phyloP scores from a whole-genome alignment of 2,113 vertebrate genomes.

The Rhombomys opimus region DNA sequence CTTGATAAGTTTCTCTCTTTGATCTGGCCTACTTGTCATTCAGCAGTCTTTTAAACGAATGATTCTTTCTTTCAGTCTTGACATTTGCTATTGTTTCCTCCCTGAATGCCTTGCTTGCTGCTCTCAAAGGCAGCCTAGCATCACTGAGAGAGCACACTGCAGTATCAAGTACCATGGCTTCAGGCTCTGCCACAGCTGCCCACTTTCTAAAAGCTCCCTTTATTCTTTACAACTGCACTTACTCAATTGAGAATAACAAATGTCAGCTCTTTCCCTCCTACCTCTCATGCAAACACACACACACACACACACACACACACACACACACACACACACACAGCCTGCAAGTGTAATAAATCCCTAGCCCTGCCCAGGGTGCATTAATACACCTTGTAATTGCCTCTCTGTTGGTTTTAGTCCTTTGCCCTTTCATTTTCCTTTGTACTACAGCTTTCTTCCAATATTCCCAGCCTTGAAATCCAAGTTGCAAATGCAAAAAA shows the following conservation, averaged over 20 bases:
- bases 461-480: slow-evolving; percentile 90
- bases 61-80: slow-evolving; percentile 85
- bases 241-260: slow-evolving; percentile 82
- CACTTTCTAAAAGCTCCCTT: slow-evolving; percentile 87
- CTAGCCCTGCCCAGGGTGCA: slow-evolving; percentile 76
- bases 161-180: slow-evolving; percentile 89
- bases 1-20: slow-evolving; percentile 88
- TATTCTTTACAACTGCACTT: slow-evolving; percentile 85
- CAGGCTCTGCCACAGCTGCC: slow-evolving; percentile 86
- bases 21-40: slow-evolving; percentile 88
- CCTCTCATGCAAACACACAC: slow-evolving; percentile 44
- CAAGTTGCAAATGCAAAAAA: slow-evolving; percentile 87
- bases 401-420: slow-evolving; percentile 83
- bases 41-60: slow-evolving; percentile 87
- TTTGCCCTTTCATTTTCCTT: slow-evolving; percentile 86
- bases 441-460: slow-evolving; percentile 87
- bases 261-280: slow-evolving; percentile 83
- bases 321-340: neutral
- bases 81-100: slow-evolving; percentile 88
- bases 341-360: slow-evolving; percentile 81
- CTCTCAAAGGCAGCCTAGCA: slow-evolving; percentile 86
- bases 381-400: slow-evolving; percentile 89
- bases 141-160: slow-evolving; percentile 81
- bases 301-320: neutral
- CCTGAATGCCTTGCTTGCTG: slow-evolving; percentile 86